A percentile compares a stretch with the other conserved stretches of the same genome.
These are phyloP conservation scores for Rhopilema esculentum DNA, from an alignment of 30 jellyfish, hydroid and myxozoan species.

Conservation along the genomic window DNA sequence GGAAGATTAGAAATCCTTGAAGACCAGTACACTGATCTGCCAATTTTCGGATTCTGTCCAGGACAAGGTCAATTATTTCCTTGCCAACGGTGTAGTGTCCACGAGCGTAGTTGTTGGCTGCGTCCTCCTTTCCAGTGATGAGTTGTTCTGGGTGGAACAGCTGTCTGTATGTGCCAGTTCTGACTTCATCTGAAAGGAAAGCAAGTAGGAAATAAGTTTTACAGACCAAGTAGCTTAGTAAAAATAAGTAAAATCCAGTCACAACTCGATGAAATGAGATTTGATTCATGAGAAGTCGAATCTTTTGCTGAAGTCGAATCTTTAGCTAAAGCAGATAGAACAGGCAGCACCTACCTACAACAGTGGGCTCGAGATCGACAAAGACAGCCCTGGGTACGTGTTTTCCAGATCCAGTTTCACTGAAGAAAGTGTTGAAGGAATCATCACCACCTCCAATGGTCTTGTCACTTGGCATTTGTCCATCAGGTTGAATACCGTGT, in stretches of 20 bases:
- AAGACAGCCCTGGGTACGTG: constrained; percentile 96
- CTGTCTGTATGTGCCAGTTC: constrained; percentile 96
- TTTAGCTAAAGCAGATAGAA: too few relatives aligned
- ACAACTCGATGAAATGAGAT: too few relatives aligned
- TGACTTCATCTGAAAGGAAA: constrained; percentile 79
- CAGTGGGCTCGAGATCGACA: constrained; percentile 93
- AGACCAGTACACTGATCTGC: constrained; percentile 97
- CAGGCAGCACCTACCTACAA: constrained; percentile 67
- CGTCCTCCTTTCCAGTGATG: constrained; percentile 97
- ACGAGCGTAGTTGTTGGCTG: constrained; percentile 98
- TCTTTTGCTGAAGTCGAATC: too few relatives aligned
- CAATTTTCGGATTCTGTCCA: constrained; percentile 91
- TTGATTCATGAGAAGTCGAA: too few relatives aligned
- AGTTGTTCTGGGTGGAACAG: constrained; percentile 96
- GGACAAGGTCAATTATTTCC: constrained; percentile 81
- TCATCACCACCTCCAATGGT: constrained; percentile 97
- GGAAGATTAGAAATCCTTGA: constrained; percentile 95
- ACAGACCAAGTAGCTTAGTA: too few relatives aligned
- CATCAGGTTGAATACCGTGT: constrained; percentile 98
- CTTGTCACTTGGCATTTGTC: constrained; percentile 95
- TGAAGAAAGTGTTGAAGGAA: constrained; percentile 93
- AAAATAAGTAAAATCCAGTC: too few relatives aligned
- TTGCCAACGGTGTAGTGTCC: constrained; percentile 99
- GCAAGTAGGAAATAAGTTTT: background rate
- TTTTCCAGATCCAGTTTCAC: constrained; percentile 96